phyloP scores from a whole-genome alignment of 2,888 invertebrate species.

The Pyrrhosoma nymphula region DNA sequence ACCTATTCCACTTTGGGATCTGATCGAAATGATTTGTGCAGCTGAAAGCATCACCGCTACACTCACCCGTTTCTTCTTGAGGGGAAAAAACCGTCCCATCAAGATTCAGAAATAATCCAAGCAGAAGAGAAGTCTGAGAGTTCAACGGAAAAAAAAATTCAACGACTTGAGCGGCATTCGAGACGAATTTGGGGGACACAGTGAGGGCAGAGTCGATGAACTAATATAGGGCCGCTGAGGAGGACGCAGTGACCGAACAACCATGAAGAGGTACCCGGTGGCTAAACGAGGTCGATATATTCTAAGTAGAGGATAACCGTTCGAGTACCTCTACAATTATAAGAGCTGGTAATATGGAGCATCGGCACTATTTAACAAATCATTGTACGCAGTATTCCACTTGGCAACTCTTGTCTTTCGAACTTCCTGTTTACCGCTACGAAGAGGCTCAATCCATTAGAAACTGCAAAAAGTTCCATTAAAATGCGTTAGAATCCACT shows the following conservation, averaged over 20 bases:
- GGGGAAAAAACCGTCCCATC: background rate
- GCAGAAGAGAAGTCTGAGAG: background rate
- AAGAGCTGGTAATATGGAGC: too few species aligned
- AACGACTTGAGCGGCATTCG: background rate
- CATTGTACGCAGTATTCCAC: too few species aligned
- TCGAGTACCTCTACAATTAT: too few species aligned
- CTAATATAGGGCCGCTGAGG: slow-evolving; percentile 30
- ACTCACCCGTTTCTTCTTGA: background rate
- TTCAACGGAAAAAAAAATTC: background rate
- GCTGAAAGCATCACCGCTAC: background rate
- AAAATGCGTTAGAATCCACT: too few species aligned
- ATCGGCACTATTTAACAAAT: too few species aligned
- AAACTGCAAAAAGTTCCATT: too few species aligned
- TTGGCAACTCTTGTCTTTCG: too few species aligned
- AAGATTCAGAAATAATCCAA: background rate
- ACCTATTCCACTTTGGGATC: background rate
- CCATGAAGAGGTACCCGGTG: slow-evolving; percentile 11
- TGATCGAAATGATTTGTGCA: slow-evolving; percentile 9
- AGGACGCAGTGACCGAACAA: slow-evolving; percentile 13
- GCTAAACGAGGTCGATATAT: slow-evolving; percentile 24
- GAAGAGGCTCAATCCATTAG: too few species aligned
- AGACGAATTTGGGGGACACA: background rate
- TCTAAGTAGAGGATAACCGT: background rate
- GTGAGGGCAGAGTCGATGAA: background rate
- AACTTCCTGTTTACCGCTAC: too few species aligned